Evolutionary conservation across 2,888 invertebrate genomes (phyloP), one percentile per base, ranked within the genome.

Genomic region (Erebia ligea): DNA sequence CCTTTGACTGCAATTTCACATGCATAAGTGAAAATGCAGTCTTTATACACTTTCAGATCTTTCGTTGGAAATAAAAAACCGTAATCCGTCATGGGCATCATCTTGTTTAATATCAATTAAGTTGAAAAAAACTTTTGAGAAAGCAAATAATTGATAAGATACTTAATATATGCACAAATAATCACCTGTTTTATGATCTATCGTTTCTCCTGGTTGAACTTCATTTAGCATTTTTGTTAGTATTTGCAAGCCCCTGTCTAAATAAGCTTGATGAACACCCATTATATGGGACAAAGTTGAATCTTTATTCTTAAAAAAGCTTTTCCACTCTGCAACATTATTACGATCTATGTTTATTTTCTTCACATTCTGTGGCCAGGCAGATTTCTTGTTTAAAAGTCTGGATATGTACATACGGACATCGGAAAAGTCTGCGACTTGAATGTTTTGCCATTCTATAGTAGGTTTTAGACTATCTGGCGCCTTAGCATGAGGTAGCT

Each of bases 381-480:
- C 50, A 8, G 80, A 77, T 73, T 80, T 84, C 40, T 86, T 86
- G 3, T 80, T 77, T 19, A 81, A 76, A 74, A 90, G 77, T n/a
- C 85, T 79, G 19, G 88, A 85, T 68, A 95, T 81, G 68, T 95
- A 94, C 82, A 94, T 87, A 80, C 96, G 92, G 3, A 95, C 82
- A 57, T 94, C 87, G 9, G 95, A 95, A 85, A 97, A 97, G 78
- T 96, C 94, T 10, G 95, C 93, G 1, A 96, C 88, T 86, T 96
- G 96, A 72, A 94, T 88, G 72, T 94, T 92, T 86, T 96, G 96
- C 96, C 97, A 97, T 80, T 95, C 94, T 70, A 87, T 88, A 52
- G 92, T 92, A 57, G 91, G 91, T 82, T 87, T 87, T 8, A 93
- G 76, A 75, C 80, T 85, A 48, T 85, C 84, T 67, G 88, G 85